phyloP scores from a whole-genome alignment of 2,113 vertebrate species.

The Hoplias malabaricus region DNA sequence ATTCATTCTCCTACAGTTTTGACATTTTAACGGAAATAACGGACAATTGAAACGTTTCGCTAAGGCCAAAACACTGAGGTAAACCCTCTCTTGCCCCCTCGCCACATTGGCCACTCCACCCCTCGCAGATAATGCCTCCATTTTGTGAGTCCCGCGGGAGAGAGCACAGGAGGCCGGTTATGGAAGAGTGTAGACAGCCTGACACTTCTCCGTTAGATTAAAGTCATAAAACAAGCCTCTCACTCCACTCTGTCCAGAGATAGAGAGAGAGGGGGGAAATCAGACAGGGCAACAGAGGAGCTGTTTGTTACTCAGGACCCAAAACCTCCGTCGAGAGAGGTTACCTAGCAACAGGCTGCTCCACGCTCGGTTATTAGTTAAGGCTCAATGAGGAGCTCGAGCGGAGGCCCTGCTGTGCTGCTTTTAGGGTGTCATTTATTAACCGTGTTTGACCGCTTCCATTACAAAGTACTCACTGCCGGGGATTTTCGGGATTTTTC shows the following conservation, averaged over 20 bases:
- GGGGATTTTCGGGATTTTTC: constrained; percentile 47
- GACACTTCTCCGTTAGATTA: constrained; percentile 59
- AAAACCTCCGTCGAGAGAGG: constrained; percentile 64
- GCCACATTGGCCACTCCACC: background rate
- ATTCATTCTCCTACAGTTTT: too few relatives aligned
- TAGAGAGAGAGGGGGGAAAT: constrained; percentile 44
- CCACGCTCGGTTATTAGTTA: constrained; percentile 67
- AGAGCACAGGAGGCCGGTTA: background rate
- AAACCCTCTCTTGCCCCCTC: background rate
- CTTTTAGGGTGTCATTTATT: constrained; percentile 54
- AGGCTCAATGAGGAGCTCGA: constrained; percentile 52
- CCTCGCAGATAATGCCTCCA: constrained; percentile 16
- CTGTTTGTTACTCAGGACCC: constrained; percentile 70
- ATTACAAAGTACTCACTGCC: constrained; percentile 49
- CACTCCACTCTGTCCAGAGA: constrained; percentile 47
- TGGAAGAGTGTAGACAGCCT: constrained; percentile 6
- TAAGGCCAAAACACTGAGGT: background rate
- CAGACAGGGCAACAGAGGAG: constrained; percentile 59
- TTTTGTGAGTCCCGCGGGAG: constrained; percentile 24
- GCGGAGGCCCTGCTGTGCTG: constrained; percentile 29
- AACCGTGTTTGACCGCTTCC: constrained; percentile 58
- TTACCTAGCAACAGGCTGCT: constrained; percentile 80
- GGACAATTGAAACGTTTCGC: too few relatives aligned
- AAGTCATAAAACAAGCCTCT: constrained; percentile 68
- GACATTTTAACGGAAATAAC: too few relatives aligned